Conservation (phyloP, 2,888 invertebrate species). For the Tigriopus californicus region DNA sequence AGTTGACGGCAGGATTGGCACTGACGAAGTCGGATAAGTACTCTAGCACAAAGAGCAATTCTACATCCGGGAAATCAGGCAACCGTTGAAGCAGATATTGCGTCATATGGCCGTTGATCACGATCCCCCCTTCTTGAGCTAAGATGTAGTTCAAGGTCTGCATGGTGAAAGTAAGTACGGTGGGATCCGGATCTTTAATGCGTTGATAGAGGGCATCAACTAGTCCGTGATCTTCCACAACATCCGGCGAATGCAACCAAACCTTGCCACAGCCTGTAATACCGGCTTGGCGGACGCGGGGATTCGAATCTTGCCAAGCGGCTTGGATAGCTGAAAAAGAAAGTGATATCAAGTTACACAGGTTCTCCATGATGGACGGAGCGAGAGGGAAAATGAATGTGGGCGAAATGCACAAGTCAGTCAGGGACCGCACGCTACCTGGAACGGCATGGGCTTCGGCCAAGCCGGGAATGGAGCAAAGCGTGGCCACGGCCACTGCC, state of each 20-base stretch:
- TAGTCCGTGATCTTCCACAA: not conserved
- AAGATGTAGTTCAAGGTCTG: conserved; percentile 8
- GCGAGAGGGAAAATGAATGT: no score
- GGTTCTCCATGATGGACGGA: no score
- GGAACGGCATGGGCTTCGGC: not conserved
- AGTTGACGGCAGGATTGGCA: not conserved
- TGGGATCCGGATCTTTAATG: conserved; percentile 2
- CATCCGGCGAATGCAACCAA: not conserved
- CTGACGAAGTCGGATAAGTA: not conserved
- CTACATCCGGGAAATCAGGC: not conserved
- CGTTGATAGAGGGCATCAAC: conserved; percentile 2
- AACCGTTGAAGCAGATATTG: not conserved
- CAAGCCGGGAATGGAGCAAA: not conserved
- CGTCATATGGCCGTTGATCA: not conserved
- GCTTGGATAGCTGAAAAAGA: not conserved
- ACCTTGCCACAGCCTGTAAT: conserved; percentile 8
- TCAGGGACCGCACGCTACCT: no score
- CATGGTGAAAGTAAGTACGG: conserved; percentile 5
- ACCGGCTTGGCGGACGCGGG: conserved; percentile 3
- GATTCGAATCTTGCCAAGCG: conserved; percentile 1
- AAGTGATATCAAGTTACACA: no score
- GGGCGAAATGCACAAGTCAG: no score
- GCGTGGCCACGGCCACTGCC: not conserved
- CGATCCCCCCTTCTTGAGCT: conserved; percentile 4
- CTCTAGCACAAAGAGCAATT: not conserved